phyloP scores from a whole-genome alignment of 2,797 vertebrate genomes.

The Tympanoctomys barrerae region DNA sequence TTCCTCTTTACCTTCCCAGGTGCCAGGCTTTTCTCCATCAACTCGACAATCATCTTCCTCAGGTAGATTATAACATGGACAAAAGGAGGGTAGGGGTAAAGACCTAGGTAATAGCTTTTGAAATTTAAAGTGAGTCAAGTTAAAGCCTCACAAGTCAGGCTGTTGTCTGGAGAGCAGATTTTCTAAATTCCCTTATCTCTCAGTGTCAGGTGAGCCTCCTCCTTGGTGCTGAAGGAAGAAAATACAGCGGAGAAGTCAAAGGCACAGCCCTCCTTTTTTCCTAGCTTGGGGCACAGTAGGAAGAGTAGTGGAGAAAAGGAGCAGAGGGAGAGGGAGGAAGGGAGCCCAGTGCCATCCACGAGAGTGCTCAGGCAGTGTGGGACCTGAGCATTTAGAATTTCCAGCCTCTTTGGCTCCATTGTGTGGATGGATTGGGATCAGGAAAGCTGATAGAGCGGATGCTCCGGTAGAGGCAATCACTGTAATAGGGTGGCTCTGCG shows the following conservation, averaged over 20 bases:
- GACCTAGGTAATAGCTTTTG: constrained; percentile 64
- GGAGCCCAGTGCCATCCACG: background rate
- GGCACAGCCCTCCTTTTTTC: background rate
- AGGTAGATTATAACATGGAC: constrained; percentile 30
- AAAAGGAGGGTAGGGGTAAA: constrained; percentile 36
- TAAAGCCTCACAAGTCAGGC: constrained; percentile 47
- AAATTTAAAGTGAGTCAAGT: constrained; percentile 67
- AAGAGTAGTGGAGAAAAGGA: background rate
- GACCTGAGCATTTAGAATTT: background rate
- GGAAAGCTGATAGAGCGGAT: too few species aligned
- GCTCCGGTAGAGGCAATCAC: too few species aligned
- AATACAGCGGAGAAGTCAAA: background rate
- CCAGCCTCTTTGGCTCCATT: background rate
- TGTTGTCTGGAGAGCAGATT: constrained; percentile 65
- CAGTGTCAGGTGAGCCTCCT: constrained; percentile 39
- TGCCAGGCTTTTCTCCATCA: background rate
- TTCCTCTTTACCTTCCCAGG: constrained; percentile 65
- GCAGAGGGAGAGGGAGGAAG: background rate
- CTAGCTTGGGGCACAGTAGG: background rate
- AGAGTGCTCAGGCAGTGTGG: background rate
- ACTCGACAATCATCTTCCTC: constrained; percentile 38
- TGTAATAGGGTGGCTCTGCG: too few species aligned
- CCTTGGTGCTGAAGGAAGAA: constrained; percentile 2
- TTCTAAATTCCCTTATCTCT: constrained; percentile 68
- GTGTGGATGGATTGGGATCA: background rate